phyloP scores from a whole-genome alignment of 2,888 invertebrate genomes.

The Anthrax anthrax region DNA sequence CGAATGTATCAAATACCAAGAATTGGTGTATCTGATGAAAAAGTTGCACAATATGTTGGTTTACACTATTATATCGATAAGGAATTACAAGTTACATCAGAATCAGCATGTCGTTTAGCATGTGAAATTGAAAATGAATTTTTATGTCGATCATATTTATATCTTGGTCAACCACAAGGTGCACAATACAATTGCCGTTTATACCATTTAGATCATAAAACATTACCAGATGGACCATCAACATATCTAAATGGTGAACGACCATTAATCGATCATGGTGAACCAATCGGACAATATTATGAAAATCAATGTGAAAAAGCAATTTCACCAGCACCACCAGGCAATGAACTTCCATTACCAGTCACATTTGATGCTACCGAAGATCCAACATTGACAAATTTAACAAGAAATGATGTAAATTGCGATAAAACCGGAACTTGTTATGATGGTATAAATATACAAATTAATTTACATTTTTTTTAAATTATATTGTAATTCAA shows the following conservation, averaged over 20 bases:
- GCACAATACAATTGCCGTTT: conserved; percentile 80
- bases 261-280: conserved; percentile 81
- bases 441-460: conserved; percentile 66
- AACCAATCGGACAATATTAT: conserved; percentile 75
- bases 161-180: conserved; percentile 49
- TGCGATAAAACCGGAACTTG: conserved; percentile 92
- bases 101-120: conserved; percentile 75
- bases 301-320: conserved; percentile 74
- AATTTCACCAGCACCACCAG: conserved; percentile 19
- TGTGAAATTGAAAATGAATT: conserved; percentile 90
- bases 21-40: conserved; percentile 80
- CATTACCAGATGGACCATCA: conserved; percentile 81
- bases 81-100: conserved; percentile 78
- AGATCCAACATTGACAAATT: conserved; percentile 56
- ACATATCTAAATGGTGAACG: conserved; percentile 81
- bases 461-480: conserved; percentile 3
- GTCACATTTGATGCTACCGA: conserved; percentile 65
- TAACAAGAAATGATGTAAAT: conserved; percentile 66
- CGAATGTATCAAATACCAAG: conserved; percentile 66
- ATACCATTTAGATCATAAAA: conserved; percentile 84
- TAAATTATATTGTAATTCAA: neutral
- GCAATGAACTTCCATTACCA: conserved; percentile 48
- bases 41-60: conserved; percentile 82
- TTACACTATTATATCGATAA: conserved; percentile 88
- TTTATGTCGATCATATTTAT: conserved; percentile 71